phyloP scores from a whole-genome alignment of 2,888 invertebrate species.

The Galeruca laticollis region DNA sequence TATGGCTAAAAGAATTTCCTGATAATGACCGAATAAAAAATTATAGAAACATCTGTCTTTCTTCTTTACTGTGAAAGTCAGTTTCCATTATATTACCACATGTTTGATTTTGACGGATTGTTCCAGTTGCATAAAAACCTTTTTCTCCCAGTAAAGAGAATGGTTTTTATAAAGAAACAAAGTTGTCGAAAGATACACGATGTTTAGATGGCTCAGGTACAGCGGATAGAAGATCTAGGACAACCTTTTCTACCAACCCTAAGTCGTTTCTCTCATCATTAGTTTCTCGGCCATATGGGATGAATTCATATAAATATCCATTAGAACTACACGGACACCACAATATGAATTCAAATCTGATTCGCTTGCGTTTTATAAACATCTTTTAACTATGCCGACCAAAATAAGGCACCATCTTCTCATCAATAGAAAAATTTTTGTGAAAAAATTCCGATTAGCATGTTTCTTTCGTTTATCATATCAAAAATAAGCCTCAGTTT shows the following conservation, averaged over 20 bases:
- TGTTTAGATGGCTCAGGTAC: constrained; percentile 17
- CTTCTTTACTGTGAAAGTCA: no score
- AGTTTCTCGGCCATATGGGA: constrained; percentile 11
- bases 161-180: constrained; percentile 14
- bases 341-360: constrained; percentile 3
- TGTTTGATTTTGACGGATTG: constrained; percentile 33
- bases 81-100: constrained; percentile 7
- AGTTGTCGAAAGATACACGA: constrained; percentile 15
- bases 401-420: no score
- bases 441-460: constrained; percentile 8
- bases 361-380: not conserved
- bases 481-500: constrained; percentile 18
- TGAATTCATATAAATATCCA: constrained; percentile 7
- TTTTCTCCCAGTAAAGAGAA: constrained; percentile 19
- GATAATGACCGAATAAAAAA: constrained; percentile 19
- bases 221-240: constrained; percentile 14
- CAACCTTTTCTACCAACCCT: constrained; percentile 12
- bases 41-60: constrained; percentile 28
- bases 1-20: constrained; percentile 26
- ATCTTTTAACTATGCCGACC: no score
- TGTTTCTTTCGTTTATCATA: constrained; percentile 22
- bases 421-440: constrained; percentile 27
- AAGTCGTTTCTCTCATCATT: constrained; percentile 8
- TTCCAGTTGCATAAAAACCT: constrained; percentile 23
- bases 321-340: constrained; percentile 7